Evolutionary conservation across 1,140 invertebrate species (phyloP), one percentile per base, ranked within the genome.

Genomic region (Drosophila simulans): DNA sequence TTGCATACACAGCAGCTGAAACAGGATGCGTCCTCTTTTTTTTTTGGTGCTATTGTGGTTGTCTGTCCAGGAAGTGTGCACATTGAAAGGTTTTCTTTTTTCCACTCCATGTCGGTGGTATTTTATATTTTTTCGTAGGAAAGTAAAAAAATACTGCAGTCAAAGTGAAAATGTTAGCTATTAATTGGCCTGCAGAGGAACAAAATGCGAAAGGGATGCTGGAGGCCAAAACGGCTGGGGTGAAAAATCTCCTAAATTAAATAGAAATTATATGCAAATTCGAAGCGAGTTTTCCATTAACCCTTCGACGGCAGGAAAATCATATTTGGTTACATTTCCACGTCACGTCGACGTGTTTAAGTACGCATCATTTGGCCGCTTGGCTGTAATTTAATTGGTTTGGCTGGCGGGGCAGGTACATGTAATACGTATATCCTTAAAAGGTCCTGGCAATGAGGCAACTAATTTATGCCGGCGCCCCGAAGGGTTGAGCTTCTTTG

Each of bases 231-330:
- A 37, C 25, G 46, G n/a, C 34, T 55, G 65, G 20, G 49, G 51
- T 42, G 20, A 35, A 43, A 43, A 54, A 27, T 51, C 54, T 40
- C 45, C 60, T 37, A 82, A 82, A 76, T 88, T 76, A 89, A 89
- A 89, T 80, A 83, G 56, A 88, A 88, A 88, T 88, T 81, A 88
- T 88, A 88, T 88, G 83, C 83, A 88, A 88, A 88, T 88, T 77
- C 15, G 63, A 83, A 83, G 53, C 63, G 84, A 69, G 55, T 88
- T 79, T 83, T 69, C 63, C 75, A 88, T 88, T 88, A 88, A 72
- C 83, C 83, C 80, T 82, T 76, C 59, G 51, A 48, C 48, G 34
- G 31, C 45, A 52, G 17, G 25, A 64, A 75, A 70, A 82, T 80
- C 64, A 79, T 69, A 85, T 85, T 74, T 55, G 65, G 69, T 88